Conservation (phyloP, 2,888 invertebrate genomes). For the Hypselothyrea guttata region DNA sequence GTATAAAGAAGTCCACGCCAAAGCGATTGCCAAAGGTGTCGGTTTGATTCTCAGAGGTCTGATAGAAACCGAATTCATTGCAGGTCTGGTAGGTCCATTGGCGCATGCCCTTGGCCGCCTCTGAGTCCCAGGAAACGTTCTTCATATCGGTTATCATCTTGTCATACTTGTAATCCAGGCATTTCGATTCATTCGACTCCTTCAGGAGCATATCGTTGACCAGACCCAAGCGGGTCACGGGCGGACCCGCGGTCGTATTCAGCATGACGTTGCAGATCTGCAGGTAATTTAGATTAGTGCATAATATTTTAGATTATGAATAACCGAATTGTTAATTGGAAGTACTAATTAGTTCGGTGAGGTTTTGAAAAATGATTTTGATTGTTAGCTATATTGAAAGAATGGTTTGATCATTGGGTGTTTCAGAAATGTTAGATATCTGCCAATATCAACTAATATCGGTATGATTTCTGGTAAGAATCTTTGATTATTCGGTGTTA, state of each 20-base stretch:
- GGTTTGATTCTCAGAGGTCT: constrained; percentile 87
- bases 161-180: constrained; percentile 92
- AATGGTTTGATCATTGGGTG: no score
- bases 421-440: no score
- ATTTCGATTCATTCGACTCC: constrained; percentile 87
- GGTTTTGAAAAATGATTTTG: no score
- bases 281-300: no score
- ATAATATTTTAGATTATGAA: no score
- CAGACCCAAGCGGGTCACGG: constrained; percentile 87
- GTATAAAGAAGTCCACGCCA: constrained; percentile 88
- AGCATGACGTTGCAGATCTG: constrained; percentile 90
- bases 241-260: constrained; percentile 84
- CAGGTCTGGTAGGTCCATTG: constrained; percentile 98
- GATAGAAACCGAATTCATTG: constrained; percentile 97
- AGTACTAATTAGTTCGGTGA: no score
- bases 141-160: constrained; percentile 88
- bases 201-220: constrained; percentile 88
- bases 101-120: constrained; percentile 87
- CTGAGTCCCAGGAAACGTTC: constrained; percentile 87
- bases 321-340: no score
- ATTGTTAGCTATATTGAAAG: no score
- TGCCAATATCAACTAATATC: no score
- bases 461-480: no score
- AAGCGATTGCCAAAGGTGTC: constrained; percentile 89
- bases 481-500: no score